Evolutionary conservation across 2,888 invertebrate genomes (phyloP), one percentile per base, ranked within the genome.

Genomic region (Chirona hameri): DNA sequence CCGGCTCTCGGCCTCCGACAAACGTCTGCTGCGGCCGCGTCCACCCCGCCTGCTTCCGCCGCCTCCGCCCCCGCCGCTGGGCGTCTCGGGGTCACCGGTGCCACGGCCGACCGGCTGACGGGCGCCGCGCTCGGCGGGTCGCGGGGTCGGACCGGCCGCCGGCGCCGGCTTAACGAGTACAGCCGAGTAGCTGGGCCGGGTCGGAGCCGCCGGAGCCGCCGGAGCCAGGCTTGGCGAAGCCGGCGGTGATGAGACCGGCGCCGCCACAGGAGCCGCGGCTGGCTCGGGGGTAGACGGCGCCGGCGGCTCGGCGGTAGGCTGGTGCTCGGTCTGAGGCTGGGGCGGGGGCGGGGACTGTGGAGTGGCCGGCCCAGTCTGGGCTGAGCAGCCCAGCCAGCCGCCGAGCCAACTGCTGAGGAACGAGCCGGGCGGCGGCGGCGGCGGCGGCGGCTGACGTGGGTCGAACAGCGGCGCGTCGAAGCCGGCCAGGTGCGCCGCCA

Each of bases 401-500:
- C 76, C 76, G 12, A 76, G 14, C 76, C 39, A 39, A 24, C 76
- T 76, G 39, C 27, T 39, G 15, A 76, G 76, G 46, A 76, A 76
- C 24, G 76, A 76, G 39, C 18, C 76, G 14, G 76, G 76, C 39
- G 39, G 76, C 76, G 76, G 76, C 76, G 76, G 76, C 76, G 76
- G 65, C 65, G 76, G 27, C 72, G 29, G 72, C 76, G 72, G 39
- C 72, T 24, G 72, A 14, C 7, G 24, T 24, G 39, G 39, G 14
- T 76, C 76, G 24, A 27, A 76, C 24, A 76, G 76, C 39, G 76
- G 76, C 76, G 24, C 46, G 76, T 76, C 76, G 24, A 76, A 27
- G 24, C 76, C 76, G 76, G 27, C 24, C 39, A 76, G 76, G 76
- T 76, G 76, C 31, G 76, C 76, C 18, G 76, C 76, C 76, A 76